Conservation (phyloP, 2,888 invertebrate genomes). For the Caenorhabditis panamensis region DNA sequence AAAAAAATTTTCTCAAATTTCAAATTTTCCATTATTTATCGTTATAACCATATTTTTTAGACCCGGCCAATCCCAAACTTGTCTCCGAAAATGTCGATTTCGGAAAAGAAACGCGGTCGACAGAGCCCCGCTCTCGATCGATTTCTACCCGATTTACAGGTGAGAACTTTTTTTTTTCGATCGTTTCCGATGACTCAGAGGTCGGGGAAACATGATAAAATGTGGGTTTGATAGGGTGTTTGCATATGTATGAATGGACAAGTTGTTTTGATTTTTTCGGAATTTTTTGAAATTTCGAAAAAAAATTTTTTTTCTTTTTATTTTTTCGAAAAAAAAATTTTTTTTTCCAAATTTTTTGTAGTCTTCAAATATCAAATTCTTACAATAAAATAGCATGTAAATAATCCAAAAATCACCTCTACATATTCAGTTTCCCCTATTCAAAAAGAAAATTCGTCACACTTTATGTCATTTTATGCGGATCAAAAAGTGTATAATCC, state of each 20-base stretch:
- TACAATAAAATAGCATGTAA: no score
- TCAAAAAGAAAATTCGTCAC: neutral
- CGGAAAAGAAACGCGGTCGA: constrained; percentile 17
- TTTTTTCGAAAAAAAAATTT: no score
- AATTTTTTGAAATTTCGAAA: no score
- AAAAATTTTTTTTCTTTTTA: no score
- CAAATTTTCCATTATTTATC: neutral
- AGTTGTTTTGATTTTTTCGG: neutral
- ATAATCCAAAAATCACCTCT: no score
- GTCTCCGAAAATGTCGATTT: constrained; percentile 19
- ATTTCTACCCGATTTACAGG: constrained; percentile 45
- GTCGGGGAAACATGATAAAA: neutral
- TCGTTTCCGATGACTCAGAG: constrained; percentile 30
- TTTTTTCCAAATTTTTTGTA: no score
- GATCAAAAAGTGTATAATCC: no score
- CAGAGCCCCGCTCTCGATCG: constrained; percentile 26
- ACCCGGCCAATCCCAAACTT: constrained; percentile 15
- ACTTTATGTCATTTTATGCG: no score
- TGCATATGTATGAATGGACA: constrained; percentile 23
- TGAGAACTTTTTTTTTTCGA: constrained; percentile 10
- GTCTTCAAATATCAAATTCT: no score
- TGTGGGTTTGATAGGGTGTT: constrained; percentile 8
- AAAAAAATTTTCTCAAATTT: no score
- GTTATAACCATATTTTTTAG: neutral
- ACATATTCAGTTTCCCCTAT: constrained; percentile 1